Evolutionary conservation across 1,140 invertebrate genomes (phyloP).

Genomic region (Drosophila sturtevanti): DNA sequence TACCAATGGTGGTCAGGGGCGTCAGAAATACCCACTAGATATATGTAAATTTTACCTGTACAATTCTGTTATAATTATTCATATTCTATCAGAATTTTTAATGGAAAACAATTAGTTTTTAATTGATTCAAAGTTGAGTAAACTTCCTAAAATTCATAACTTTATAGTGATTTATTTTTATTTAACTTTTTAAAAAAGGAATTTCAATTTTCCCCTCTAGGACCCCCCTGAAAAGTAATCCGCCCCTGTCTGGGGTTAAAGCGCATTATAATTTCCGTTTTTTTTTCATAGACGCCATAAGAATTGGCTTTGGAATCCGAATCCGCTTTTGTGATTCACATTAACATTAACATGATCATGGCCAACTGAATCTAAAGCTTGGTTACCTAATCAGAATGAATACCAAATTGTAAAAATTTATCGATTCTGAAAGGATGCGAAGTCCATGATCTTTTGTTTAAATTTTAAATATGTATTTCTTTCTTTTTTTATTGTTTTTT

Average conservation of each 20-base stretch:
- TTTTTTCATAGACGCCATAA: constrained; percentile 10
- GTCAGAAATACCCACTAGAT: background rate
- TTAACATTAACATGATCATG: constrained; percentile 54
- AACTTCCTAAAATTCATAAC: too few relatives aligned
- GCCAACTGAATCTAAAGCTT: background rate
- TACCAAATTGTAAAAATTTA: background rate
- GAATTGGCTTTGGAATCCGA: constrained; percentile 51
- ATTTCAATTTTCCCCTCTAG: too few relatives aligned
- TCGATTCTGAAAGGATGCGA: background rate
- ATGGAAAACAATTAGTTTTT: too few relatives aligned
- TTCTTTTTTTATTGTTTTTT: background rate
- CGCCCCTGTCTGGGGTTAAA: constrained; percentile 40
- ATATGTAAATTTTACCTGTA: too few relatives aligned
- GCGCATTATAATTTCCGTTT: constrained; percentile 66
- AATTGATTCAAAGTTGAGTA: too few relatives aligned
- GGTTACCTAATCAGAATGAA: constrained; percentile 1
- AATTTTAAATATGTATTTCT: background rate
- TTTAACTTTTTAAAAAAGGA: too few relatives aligned
- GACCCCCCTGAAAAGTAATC: background rate
- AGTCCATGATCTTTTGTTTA: background rate
- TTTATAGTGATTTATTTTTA: too few relatives aligned
- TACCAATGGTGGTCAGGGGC: background rate
- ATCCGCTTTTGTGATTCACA: constrained; percentile 73
- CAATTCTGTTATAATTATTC: too few relatives aligned
- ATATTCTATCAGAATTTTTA: too few relatives aligned